Base-by-base conservation (phyloP, 1,140 invertebrate genomes). In the Lasioglossum baleicum region DNA sequence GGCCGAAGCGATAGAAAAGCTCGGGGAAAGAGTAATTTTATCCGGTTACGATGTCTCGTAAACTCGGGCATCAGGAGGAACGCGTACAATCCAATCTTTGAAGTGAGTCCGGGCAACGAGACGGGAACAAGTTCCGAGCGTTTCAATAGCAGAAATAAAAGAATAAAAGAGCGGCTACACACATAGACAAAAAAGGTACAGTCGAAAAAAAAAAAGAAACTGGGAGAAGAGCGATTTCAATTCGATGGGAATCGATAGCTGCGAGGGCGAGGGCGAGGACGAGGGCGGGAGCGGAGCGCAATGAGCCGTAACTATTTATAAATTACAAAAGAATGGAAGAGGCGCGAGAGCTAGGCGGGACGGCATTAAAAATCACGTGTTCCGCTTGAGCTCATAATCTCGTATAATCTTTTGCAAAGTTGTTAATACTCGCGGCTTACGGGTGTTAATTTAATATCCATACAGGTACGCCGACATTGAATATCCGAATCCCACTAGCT, bases 371-470 rank as follows among this genome's bases (percentile, higher is more conserved):
- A 93, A 93, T 93, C 92, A 93, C 92, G 92, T 91, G 91, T 93
- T 93, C 87, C 92, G 91, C 89, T 92, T 91, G 91, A 93, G 92
- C 92, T 93, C 92, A 93, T 93, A 93, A 93, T 93, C 92, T 93
- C 92, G 88, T 93, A 92, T 93, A 93, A 93, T 93, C 92, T 93
- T 93, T 93, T 93, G 92, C 92, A 93, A 93, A 93, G 92, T 93
- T 93, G 92, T 93, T 93, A 93, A 93, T 93, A 93, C 92, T 93
- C 92, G 89, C 89, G 92, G 92, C 92, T 93, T 93, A 93, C 91
- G 90, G 91, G 92, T 93, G 92, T 93, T 93, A 93, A 93, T 93
- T 93, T 93, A 93, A 93, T 93, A 93, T 93, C 92, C 92, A 92
- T 93, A 93, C 92, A 93, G 92, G 92, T 93, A 91, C 91, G 91